Evolutionary conservation across 2,797 vertebrate genomes (phyloP).

Genomic region (Mallotus villosus): DNA sequence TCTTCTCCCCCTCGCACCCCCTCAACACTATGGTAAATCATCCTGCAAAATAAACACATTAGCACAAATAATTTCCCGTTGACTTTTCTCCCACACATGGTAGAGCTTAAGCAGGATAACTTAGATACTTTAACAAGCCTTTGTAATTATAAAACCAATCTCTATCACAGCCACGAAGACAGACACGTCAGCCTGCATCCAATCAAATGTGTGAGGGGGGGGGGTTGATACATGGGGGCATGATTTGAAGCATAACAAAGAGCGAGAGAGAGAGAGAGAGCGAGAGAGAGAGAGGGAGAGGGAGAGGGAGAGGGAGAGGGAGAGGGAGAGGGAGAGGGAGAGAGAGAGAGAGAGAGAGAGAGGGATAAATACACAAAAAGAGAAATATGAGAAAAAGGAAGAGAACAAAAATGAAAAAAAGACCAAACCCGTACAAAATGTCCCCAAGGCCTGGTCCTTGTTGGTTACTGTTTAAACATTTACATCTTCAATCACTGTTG

Average conservation of each 20-base stretch:
- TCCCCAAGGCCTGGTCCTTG: background rate
- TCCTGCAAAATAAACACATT: no score
- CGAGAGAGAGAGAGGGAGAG: background rate
- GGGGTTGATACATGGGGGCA: background rate
- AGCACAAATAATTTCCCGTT: no score
- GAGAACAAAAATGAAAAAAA: background rate
- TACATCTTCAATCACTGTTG: background rate
- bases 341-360: background rate
- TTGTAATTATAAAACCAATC: slow-evolving; percentile 38
- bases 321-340: background rate
- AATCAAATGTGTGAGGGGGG: background rate
- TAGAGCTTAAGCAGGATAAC: slow-evolving; percentile 47
- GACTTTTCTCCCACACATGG: slow-evolving; percentile 50
- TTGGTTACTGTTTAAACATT: background rate
- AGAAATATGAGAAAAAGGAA: background rate
- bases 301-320: background rate
- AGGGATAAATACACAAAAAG: background rate
- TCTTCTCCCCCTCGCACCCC: no score
- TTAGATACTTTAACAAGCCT: slow-evolving; percentile 31
- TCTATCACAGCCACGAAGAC: slow-evolving; percentile 17
- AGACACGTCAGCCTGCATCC: background rate
- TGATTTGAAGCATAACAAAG: background rate
- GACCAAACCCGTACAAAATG: no score
- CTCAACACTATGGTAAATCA: background rate
- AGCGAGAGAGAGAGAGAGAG: background rate